Evolutionary conservation across 2,113 vertebrate species (phyloP).

Genomic region (Hemiprocne comata): DNA sequence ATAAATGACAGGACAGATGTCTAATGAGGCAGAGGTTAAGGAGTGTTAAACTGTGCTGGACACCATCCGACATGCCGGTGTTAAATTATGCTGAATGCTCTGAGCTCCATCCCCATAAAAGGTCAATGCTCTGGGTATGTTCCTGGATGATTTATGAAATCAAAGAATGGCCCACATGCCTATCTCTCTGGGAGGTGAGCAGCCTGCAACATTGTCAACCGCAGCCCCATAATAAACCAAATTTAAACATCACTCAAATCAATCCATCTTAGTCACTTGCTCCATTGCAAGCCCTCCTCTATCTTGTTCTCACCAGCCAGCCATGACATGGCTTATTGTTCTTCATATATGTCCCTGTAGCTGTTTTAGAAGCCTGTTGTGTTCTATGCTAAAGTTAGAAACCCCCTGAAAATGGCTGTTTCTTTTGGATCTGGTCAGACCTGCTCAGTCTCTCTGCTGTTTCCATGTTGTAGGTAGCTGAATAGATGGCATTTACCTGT

Average conservation of each 20-base stretch:
- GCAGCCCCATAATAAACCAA: constrained; percentile 27
- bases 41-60: constrained; percentile 74
- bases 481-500: background rate
- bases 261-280: constrained; percentile 24
- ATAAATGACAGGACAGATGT: constrained; percentile 70
- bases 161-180: constrained; percentile 46
- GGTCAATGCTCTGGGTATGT: constrained; percentile 42
- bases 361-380: background rate
- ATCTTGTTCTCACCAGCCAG: constrained; percentile 45
- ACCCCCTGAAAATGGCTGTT: background rate
- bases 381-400: background rate
- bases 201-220: constrained; percentile 56
- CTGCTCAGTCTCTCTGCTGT: background rate
- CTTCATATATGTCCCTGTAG: background rate
- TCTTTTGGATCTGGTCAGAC: background rate
- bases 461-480: background rate
- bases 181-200: constrained; percentile 66
- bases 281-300: background rate
- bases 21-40: constrained; percentile 75
- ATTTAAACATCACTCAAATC: constrained; percentile 54
- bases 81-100: constrained; percentile 76
- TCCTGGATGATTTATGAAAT: constrained; percentile 71
- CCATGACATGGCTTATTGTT: constrained; percentile 25
- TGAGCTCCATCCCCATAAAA: constrained; percentile 48
- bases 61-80: constrained; percentile 59